Base-by-base conservation (phyloP, 2,888 invertebrate genomes). In the Monoplex corrugatus region DNA sequence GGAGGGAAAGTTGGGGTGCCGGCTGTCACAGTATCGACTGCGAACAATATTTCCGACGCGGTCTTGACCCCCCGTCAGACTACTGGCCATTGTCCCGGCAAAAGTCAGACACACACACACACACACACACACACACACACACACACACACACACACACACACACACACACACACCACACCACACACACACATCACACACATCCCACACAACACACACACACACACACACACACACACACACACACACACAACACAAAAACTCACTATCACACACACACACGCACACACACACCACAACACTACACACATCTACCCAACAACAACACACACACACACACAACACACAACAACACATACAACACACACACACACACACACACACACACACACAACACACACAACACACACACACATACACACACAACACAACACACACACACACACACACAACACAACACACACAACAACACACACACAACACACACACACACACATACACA, bases 71-170 rank as follows among this genome's bases (percentile, higher is more conserved):
- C n/a, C n/a, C n/a, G n/a, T n/a, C n/a, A n/a, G n/a, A n/a, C n/a
- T n/a, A n/a, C n/a, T n/a, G n/a, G n/a, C n/a, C n/a, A n/a, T n/a
- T n/a, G n/a, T n/a, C n/a, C n/a, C n/a, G n/a, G n/a, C 19, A 68
- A 68, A 68, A 28, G 63, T 68, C 28, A 68, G 5, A 23, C 23
- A 13, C 13, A 68, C 5, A 23, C 8, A 68, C 28, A 68, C 32
- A 75, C 75, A 75, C 38, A 38, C 75, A 75, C 75, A 75, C 38
- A 43, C 40, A 78, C 28, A 78, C 40, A 43, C 43, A 78, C 78
- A n/a, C 43, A 78, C 78, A 78, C n/a, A n/a, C 78, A 28, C 28
- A 23, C 23, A 75, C 16, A 57, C 16, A 2, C 10, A 57, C n/a
- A 57, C 5, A 57, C 16, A 2, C 2, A 10, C 2, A 10, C 2